phyloP scores from a whole-genome alignment of 2,797 vertebrate species.

The Rhabdomys pumilio region DNA sequence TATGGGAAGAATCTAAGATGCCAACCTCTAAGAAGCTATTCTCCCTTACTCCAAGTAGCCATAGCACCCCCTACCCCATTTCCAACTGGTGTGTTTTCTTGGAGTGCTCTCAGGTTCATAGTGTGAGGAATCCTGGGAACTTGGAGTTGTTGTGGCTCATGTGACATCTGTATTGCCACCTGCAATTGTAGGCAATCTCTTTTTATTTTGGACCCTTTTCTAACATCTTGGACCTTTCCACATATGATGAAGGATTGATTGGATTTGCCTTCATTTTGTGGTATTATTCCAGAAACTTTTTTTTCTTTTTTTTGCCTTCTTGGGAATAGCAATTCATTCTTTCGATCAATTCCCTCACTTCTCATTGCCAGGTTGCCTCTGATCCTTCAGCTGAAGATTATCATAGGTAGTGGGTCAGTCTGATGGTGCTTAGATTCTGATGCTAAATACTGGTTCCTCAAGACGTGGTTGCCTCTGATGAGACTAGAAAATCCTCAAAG shows the following conservation, averaged over 20 bases:
- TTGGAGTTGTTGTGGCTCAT: background rate
- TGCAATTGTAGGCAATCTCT: background rate
- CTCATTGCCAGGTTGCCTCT: background rate
- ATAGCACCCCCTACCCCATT: background rate
- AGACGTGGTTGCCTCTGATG: background rate
- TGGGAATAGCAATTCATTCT: background rate
- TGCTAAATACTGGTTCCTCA: background rate
- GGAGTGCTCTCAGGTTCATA: background rate
- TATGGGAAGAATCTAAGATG: background rate
- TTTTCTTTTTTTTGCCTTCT: too few species aligned
- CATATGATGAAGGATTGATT: background rate
- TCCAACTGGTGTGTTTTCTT: background rate
- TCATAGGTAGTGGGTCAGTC: too few species aligned
- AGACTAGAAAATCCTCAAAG: background rate
- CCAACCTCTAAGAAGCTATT: background rate
- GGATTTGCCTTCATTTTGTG: background rate
- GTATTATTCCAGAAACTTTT: background rate
- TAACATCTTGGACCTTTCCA: background rate
- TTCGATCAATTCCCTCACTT: background rate
- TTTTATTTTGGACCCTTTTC: background rate
- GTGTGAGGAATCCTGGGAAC: background rate
- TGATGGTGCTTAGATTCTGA: background rate
- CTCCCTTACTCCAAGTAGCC: background rate
- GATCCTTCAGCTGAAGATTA: background rate
- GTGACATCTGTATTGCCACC: background rate